Evolutionary conservation across 2,888 invertebrate genomes (phyloP), one percentile per base, ranked within the genome.

Genomic region (Epinotia bilunana): DNA sequence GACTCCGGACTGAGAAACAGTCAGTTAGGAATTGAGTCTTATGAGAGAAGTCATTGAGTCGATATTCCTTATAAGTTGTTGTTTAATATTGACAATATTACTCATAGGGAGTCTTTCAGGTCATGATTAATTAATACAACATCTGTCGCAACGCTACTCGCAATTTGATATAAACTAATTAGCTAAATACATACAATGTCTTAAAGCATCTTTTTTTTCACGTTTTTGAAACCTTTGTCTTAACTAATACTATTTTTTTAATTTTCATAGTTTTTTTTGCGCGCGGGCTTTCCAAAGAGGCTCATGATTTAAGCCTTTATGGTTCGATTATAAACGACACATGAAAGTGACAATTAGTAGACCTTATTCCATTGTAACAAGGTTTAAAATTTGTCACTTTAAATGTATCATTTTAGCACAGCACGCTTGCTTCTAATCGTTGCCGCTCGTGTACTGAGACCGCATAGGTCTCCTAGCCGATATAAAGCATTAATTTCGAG

Each of bases 171-270:
- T 61, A 63, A 76, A 76, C 68, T 76, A 73, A 76, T 76, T 49
- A 61, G 71, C 75, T 75, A 74, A 74, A 75, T 75, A 71, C 71
- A 75, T 75, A 74, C 71, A 75, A 67, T 67, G 71, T 75, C 71
- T 72, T 75, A 75, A 75, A 75, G 75, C 75, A 71, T 75, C 74
- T 75, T 72, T 72, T 65, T 74, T 70, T 74, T 65, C 70, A 60
- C 39, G 60, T 74, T 71, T 74, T 74, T 65, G n/a, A 61, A 74
- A 74, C 63, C 9, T 61, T 71, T 75, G 67, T 49, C 73, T 75
- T 75, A 73, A 71, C 43, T 75, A 74, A 70, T 70, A 70, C 58
- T 60, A 69, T 60, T 69, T 69, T 69, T 69, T 69, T 69, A 13
- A 18, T 55, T 74, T 74, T 74, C 11, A 71, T 23, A 18, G 57